A percentile compares a stretch with the other conserved stretches of the same genome.
Conservation (phyloP, 2,113 vertebrate genomes). For the Hemibagrus wyckioides region DNA sequence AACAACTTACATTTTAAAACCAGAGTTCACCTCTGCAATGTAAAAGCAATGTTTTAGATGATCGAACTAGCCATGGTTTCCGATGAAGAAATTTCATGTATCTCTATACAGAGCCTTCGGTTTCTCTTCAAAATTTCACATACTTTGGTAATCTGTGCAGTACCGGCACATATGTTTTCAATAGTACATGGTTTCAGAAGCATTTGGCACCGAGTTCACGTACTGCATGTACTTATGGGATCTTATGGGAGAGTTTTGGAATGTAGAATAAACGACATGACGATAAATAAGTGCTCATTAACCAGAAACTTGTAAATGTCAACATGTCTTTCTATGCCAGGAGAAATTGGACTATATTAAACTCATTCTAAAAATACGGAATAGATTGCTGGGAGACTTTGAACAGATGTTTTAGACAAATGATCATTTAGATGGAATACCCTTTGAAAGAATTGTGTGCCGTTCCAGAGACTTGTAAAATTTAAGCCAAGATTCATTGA, state of each 20-base stretch:
- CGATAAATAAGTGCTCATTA: neutral
- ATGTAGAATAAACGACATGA: neutral
- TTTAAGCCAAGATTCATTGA: neutral
- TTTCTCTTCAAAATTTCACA: constrained; percentile 18
- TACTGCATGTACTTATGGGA: neutral
- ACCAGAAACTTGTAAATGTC: neutral
- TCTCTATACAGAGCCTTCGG: neutral
- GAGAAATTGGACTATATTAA: neutral
- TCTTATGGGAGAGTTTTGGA: neutral
- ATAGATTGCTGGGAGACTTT: neutral
- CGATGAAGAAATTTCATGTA: constrained; percentile 10
- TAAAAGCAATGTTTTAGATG: neutral
- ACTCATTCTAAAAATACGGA: neutral
- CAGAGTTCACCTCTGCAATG: neutral
- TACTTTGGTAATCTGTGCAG: constrained; percentile 26
- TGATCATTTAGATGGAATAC: neutral
- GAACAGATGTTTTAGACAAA: neutral
- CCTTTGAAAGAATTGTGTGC: neutral
- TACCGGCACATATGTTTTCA: constrained; percentile 4
- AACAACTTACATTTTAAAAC: neutral
- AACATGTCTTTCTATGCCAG: neutral
- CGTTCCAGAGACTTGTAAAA: neutral
- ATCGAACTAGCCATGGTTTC: neutral
- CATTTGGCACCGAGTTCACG: constrained; percentile 15
- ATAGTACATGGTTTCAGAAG: constrained; percentile 28